A percentile compares a stretch with the other conserved stretches of the same genome.
Evolutionary conservation across 2,797 vertebrate genomes (phyloP).

Genomic region (Bovichtus variegatus): DNA sequence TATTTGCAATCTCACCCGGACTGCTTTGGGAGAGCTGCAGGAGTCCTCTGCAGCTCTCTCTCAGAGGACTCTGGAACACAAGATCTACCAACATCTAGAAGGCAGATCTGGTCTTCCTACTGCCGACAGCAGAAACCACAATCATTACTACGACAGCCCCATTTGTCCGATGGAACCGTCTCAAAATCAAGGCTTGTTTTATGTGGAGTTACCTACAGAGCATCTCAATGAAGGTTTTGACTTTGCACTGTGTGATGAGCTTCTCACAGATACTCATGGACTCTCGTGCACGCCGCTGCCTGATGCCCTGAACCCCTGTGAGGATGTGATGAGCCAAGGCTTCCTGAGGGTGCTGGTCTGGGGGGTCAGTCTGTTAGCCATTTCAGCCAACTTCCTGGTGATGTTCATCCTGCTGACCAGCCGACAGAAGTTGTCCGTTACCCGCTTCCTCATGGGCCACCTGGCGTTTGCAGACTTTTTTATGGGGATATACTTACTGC

Average conservation of each 20-base stretch:
- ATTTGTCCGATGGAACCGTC: conserved; percentile 78
- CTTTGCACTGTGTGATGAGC: conserved; percentile 78
- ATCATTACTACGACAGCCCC: conserved; percentile 61
- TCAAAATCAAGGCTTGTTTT: conserved; percentile 81
- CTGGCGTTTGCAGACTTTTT: conserved; percentile 92
- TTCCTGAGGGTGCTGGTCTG: conserved; percentile 89
- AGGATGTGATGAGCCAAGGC: conserved; percentile 90
- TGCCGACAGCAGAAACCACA: conserved; percentile 22
- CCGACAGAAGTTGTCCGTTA: conserved; percentile 89
- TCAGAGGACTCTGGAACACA: conserved; percentile 10
- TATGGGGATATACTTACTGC: conserved; percentile 91
- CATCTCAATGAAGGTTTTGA: conserved; percentile 85
- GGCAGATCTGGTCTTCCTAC: conserved; percentile 7
- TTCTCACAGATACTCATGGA: conserved; percentile 64
- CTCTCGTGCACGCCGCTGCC: conserved; percentile 87
- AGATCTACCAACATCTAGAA: conserved; percentile 3
- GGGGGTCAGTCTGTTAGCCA: conserved; percentile 89
- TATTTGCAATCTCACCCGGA: conserved; percentile 86
- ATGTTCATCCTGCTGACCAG: conserved; percentile 89
- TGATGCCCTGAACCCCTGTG: conserved; percentile 92
- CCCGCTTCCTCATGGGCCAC: conserved; percentile 92
- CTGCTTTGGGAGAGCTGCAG: conserved; percentile 27
- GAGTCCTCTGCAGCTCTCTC: conserved; percentile 25
- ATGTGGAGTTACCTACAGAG: conserved; percentile 82
- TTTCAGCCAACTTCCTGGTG: conserved; percentile 89